phyloP scores from a whole-genome alignment of 2,888 invertebrate species.

The Cryptosula pallasiana region DNA sequence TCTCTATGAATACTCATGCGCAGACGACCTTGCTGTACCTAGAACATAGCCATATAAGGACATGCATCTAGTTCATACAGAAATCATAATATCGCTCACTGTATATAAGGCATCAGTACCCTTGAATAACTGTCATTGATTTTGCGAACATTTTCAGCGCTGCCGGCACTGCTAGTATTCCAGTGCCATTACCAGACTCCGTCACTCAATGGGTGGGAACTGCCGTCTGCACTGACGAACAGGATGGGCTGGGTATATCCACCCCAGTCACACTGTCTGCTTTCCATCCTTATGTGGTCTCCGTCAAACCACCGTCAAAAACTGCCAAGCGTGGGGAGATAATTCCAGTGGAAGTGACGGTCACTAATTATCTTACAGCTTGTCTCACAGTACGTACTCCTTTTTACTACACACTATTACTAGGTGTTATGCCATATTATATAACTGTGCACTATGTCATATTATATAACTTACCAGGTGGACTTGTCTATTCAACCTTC shows the following conservation, averaged over 20 bases:
- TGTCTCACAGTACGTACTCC: slow-evolving; percentile 61
- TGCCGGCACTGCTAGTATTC: not conserved
- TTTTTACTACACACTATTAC: not conserved
- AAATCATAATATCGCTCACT: too few relatives aligned
- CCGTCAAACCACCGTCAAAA: slow-evolving; percentile 63
- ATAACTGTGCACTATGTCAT: too few relatives aligned
- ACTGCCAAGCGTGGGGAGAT: slow-evolving; percentile 65
- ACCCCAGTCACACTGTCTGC: slow-evolving; percentile 55
- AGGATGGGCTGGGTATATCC: slow-evolving; percentile 57
- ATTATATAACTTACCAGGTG: not conserved
- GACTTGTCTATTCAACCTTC: not conserved
- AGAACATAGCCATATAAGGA: too few relatives aligned
- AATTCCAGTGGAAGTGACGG: slow-evolving; percentile 62
- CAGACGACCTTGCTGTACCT: too few relatives aligned
- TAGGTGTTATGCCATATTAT: too few relatives aligned
- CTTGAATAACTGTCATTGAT: too few relatives aligned
- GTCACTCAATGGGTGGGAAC: slow-evolving; percentile 63
- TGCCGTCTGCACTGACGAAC: slow-evolving; percentile 58
- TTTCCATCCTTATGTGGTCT: slow-evolving; percentile 72
- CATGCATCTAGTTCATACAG: too few relatives aligned
- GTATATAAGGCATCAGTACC: too few relatives aligned
- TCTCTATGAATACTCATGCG: too few relatives aligned
- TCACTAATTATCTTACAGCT: slow-evolving; percentile 69
- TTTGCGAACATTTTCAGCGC: too few relatives aligned
- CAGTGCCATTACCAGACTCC: slow-evolving; percentile 57